These are phyloP conservation scores for Liopterus haemorrhoidalis DNA, from an alignment of 2,888 invertebrate species.

Conservation along the genomic window DNA sequence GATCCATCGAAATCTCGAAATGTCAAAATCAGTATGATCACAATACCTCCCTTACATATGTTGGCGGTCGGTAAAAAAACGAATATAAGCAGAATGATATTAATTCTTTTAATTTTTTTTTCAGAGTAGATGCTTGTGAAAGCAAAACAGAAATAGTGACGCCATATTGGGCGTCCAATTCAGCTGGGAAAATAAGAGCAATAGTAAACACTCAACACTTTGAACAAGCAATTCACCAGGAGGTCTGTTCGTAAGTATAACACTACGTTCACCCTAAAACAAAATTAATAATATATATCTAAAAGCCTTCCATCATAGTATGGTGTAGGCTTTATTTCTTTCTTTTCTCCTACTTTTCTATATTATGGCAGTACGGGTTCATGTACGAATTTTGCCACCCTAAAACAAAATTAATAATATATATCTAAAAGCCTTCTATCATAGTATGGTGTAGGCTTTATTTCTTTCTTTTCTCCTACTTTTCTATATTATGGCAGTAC, in stretches of 20 bases:
- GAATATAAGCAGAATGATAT: neutral
- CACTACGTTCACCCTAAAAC: slow-evolving; percentile 5
- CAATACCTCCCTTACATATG: too few relatives aligned
- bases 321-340: too few relatives aligned
- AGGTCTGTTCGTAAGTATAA: slow-evolving; percentile 79
- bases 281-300: neutral
- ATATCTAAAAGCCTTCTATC: neutral
- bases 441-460: too few relatives aligned
- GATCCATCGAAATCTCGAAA: too few relatives aligned
- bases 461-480: too few relatives aligned
- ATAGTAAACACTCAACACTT: slow-evolving; percentile 93
- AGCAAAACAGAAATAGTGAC: slow-evolving; percentile 89
- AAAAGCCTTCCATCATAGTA: neutral
- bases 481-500: too few relatives aligned
- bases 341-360: too few relatives aligned
- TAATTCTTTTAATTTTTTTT: slow-evolving; percentile 32
- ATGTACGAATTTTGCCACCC: too few relatives aligned
- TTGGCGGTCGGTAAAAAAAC: too few relatives aligned
- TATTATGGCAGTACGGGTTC: too few relatives aligned
- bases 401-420: neutral
- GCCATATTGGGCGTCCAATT: slow-evolving; percentile 91
- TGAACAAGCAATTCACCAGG: slow-evolving; percentile 91
- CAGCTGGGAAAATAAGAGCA: slow-evolving; percentile 83
- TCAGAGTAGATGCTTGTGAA: slow-evolving; percentile 80
- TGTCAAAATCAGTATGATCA: too few relatives aligned